Percentiles rank a stretch among this genome's conserved stretches.
phyloP scores from a whole-genome alignment of 2,113 vertebrate species.

The Phylloscopus trochiloides region DNA sequence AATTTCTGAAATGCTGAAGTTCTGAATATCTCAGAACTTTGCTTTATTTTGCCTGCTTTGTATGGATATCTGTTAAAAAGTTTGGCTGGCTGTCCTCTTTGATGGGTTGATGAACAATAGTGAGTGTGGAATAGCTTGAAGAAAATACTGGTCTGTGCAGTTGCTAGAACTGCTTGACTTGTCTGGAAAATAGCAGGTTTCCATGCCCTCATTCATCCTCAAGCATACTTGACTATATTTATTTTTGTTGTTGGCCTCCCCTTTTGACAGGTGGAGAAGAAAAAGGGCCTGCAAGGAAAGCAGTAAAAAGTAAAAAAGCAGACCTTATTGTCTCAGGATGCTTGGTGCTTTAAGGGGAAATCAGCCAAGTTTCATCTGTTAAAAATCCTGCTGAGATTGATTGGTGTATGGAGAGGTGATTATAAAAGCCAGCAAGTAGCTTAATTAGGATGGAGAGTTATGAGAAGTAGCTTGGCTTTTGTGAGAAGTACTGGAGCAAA shows the following conservation, averaged over 20 bases:
- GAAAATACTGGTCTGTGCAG: not conserved
- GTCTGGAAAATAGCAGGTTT: not conserved
- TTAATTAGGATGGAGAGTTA: slow-evolving; percentile 55
- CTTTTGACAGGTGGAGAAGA: not conserved
- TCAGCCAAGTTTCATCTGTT: not conserved
- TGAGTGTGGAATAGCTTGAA: not conserved
- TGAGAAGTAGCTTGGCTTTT: slow-evolving; percentile 47
- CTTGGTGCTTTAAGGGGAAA: slow-evolving; percentile 15
- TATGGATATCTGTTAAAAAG: not conserved
- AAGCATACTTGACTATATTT: not conserved
- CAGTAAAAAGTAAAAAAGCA: not conserved
- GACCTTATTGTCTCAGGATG: not conserved
- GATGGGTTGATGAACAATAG: not conserved
- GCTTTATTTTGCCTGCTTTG: not conserved
- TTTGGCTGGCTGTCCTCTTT: not conserved
- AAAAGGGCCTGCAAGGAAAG: not conserved
- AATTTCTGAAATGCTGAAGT: not conserved
- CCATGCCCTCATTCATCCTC: not conserved
- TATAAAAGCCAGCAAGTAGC: slow-evolving; percentile 46
- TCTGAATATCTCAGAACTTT: not conserved
- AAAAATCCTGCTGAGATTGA: slow-evolving; percentile 42
- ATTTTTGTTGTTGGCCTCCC: not conserved
- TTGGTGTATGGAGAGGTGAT: slow-evolving; percentile 37
- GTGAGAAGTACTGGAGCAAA: slow-evolving; percentile 20
- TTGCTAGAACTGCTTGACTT: not conserved